Base-by-base conservation (phyloP, 2,797 vertebrate genomes). In the Pterois miles region DNA sequence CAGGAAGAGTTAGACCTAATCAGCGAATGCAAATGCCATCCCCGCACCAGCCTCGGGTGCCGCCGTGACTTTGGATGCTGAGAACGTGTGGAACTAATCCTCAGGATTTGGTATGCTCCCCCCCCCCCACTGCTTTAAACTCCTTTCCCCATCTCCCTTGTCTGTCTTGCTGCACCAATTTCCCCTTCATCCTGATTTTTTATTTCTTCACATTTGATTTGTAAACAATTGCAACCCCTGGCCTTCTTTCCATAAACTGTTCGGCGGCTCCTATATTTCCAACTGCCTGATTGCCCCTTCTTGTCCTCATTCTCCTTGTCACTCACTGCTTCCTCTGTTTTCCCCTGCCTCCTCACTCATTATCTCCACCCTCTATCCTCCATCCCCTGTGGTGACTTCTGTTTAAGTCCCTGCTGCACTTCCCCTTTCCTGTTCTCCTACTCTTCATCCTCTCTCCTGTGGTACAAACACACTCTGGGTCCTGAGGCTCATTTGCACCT, bases 401-500 rank as follows among this genome's bases (percentile, higher is more conserved):
- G 8, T 48, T 23, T 65, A 74, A 79, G 38, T 69, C 69, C 43
- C 31, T 25, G 69, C 29, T 81, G 43, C 54, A 64, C 73, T 73
- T 78, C 68, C 50, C 31, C 38, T 31, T 67, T 65, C 25, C 59
- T 58, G 25, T 69, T 65, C 72, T 79, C 20, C 71, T 56, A 50
- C 38, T 54, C 38, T 38, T 58, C 43, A 36, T 81, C 59, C 48
- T 74, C 78, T 74, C 77, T 62, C 71, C 53, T 66, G 2, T 16
- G 68, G 58, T 36, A 60, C 59, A 27, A 34, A 75, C 84, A 76
- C 69, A 31, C 63, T 78, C 68, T 77, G 52, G 75, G 62, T 46
- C 54, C 76, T 38, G 48, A 81, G 77, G 76, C 86, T 93, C 85
- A 92, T 92, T 93, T 90, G 78, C 89, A 91, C 87, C 92, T 91